phyloP scores from a whole-genome alignment of 2,797 vertebrate genomes.

The Novumbra hubbsi region DNA sequence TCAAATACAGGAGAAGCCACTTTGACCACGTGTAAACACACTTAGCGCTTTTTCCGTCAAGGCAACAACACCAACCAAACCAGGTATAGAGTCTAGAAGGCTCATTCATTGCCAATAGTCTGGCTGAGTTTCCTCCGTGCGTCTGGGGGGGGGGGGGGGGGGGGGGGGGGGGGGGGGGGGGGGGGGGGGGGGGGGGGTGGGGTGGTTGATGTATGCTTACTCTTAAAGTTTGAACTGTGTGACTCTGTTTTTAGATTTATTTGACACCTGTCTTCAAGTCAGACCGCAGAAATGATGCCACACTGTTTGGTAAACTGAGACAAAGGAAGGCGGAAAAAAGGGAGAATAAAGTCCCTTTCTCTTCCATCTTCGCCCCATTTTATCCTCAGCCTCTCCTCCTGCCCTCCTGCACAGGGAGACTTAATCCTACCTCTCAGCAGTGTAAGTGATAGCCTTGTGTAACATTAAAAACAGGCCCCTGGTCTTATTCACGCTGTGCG shows the following conservation, averaged over 20 bases:
- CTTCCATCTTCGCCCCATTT: constrained; percentile 40
- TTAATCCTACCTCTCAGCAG: constrained; percentile 70
- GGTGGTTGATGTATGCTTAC: constrained; percentile 6
- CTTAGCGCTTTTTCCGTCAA: constrained; percentile 17
- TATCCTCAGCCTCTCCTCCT: constrained; percentile 40
- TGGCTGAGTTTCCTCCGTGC: constrained; percentile 24
- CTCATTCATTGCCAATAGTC: background rate
- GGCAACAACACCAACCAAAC: constrained; percentile 37
- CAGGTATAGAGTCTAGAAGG: background rate
- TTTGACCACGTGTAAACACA: constrained; percentile 20
- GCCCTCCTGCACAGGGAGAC: constrained; percentile 51
- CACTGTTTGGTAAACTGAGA: constrained; percentile 67
- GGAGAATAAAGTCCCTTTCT: constrained; percentile 64
- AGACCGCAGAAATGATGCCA: constrained; percentile 50
- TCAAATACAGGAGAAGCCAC: constrained; percentile 31
- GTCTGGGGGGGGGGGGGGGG: too few relatives aligned
- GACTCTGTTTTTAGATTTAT: constrained; percentile 30
- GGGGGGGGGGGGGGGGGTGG: too few relatives aligned
- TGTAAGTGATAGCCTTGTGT: constrained; percentile 7
- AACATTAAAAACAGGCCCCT: constrained; percentile 46
- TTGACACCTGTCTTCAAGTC: constrained; percentile 44
- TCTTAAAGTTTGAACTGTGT: constrained; percentile 21
- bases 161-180: too few relatives aligned
- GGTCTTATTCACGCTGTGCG: constrained; percentile 53
- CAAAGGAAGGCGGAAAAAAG: constrained; percentile 65